A percentile compares a stretch with the other conserved stretches of the same genome.
These are phyloP conservation scores for Rotaria macrura DNA, from an alignment of 2,888 invertebrate genomes.

Conservation along the genomic window DNA sequence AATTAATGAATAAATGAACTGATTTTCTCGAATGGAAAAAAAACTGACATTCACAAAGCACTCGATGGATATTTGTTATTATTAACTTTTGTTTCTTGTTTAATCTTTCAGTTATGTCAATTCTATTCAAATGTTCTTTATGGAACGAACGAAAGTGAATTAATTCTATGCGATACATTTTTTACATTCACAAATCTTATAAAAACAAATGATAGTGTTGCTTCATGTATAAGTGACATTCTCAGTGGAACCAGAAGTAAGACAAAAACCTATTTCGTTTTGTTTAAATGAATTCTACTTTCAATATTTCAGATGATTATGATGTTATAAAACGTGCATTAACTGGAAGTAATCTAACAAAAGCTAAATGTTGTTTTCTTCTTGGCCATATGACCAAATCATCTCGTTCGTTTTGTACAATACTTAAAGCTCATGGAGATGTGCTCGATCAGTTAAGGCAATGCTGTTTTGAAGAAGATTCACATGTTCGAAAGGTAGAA, in stretches of 20 bases:
- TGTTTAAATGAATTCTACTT: background rate
- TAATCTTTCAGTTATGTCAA: background rate
- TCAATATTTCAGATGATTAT: constrained; percentile 15
- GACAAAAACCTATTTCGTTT: too few species aligned
- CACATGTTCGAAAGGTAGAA: constrained; percentile 27
- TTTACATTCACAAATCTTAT: constrained; percentile 11
- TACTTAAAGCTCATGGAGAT: constrained; percentile 22
- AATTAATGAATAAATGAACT: too few species aligned
- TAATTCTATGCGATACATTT: background rate
- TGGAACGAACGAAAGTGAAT: background rate
- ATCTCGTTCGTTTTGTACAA: constrained; percentile 27
- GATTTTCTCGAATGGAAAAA: too few species aligned
- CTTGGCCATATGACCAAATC: constrained; percentile 33
- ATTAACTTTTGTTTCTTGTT: too few species aligned
- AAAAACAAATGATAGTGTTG: background rate
- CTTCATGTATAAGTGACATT: background rate
- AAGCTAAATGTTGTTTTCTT: constrained; percentile 30
- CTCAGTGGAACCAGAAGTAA: background rate
- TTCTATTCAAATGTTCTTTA: background rate
- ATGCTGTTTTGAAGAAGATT: constrained; percentile 31
- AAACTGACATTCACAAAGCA: too few species aligned
- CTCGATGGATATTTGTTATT: too few species aligned
- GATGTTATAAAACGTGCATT: constrained; percentile 20
- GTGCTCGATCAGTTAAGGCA: constrained; percentile 26
- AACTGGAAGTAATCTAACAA: constrained; percentile 26